A percentile compares a stretch with the other conserved stretches of the same genome.
phyloP scores from a whole-genome alignment of 2,113 vertebrate species.

The Andinoacara biseriatus region DNA sequence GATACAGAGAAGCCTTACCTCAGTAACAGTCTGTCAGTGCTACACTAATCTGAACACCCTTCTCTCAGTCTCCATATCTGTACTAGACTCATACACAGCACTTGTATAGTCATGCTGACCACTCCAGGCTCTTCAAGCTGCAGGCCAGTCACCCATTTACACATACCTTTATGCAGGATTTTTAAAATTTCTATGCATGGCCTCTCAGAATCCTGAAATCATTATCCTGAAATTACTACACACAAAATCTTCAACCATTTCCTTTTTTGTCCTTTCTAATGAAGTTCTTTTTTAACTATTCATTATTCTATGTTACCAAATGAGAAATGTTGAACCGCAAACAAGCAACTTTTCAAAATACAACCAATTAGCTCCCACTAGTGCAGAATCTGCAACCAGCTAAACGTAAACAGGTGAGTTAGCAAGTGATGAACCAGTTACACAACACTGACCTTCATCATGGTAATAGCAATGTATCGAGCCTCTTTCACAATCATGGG shows the following conservation, averaged over 20 bases:
- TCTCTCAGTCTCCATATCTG: neutral
- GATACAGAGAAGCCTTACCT: neutral
- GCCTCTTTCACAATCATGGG: conserved; percentile 99
- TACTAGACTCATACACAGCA: neutral
- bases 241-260: neutral
- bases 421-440: neutral
- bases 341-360: neutral
- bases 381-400: neutral
- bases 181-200: neutral
- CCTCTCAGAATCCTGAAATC: neutral
- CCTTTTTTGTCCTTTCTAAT: neutral
- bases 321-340: neutral
- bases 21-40: neutral
- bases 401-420: neutral
- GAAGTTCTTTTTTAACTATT: neutral
- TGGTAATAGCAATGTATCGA: conserved; percentile 97
- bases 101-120: neutral
- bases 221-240: neutral
- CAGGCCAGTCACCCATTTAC: neutral
- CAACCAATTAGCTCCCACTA: neutral
- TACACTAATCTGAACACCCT: neutral
- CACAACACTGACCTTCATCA: conserved; percentile 93
- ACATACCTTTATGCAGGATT: neutral
- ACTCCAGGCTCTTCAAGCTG: neutral
- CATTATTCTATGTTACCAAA: neutral